Conservation (phyloP, 2,797 vertebrate genomes). For the Macropus fuliginosus region DNA sequence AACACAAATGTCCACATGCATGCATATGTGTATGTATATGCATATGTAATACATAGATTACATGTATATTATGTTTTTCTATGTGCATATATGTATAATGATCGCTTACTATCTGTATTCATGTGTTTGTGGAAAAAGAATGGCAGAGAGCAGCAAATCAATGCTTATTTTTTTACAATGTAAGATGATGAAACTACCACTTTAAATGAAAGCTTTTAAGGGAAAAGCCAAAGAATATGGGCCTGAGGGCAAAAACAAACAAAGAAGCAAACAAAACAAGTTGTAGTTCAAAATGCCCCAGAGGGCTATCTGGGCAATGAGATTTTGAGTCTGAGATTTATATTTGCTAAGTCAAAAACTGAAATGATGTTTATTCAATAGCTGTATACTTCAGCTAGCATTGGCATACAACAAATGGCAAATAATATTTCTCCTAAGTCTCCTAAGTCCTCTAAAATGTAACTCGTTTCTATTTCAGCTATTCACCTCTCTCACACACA, state of each 20-base stretch:
- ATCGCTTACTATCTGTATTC: not conserved
- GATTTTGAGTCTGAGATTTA: not conserved
- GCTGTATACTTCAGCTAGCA: not conserved
- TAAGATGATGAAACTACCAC: not conserved
- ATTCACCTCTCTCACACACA: not conserved
- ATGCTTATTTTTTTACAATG: not conserved
- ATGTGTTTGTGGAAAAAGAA: slow-evolving; percentile 2
- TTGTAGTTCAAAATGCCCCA: not conserved
- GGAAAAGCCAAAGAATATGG: slow-evolving; percentile 20
- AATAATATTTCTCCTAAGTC: not conserved
- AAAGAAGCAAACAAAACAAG: not conserved
- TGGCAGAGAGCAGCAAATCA: not conserved
- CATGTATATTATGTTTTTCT: not conserved
- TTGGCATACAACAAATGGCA: not conserved
- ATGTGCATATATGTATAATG: not conserved
- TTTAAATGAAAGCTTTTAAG: slow-evolving; percentile 2
- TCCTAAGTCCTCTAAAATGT: not conserved
- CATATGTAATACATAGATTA: not conserved
- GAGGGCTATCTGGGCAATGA: slow-evolving; percentile 3
- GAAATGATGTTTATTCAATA: slow-evolving; percentile 6
- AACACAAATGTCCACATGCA: too few species aligned
- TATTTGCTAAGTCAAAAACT: slow-evolving; percentile 46
- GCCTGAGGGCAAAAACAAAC: not conserved
- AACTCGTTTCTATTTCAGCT: not conserved
- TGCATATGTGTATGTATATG: not conserved